Base-by-base conservation (phyloP, 2,113 vertebrate species). In the Psammodynastes pulverulentus region DNA sequence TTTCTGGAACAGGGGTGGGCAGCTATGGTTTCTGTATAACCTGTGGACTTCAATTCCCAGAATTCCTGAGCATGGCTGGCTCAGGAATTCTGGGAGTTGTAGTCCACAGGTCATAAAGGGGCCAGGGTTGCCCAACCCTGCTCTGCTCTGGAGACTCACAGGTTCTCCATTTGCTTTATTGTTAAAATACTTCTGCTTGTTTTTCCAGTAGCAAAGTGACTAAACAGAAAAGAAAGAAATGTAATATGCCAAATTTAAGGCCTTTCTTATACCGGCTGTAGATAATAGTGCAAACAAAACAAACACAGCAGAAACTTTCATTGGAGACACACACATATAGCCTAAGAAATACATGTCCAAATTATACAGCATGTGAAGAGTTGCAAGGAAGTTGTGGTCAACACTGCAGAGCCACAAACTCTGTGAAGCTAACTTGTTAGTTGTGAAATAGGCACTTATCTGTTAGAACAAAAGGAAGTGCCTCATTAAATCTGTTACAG, bases 301-400 rank as follows among this genome's bases (percentile, higher is more conserved):
- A 89, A n/a, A 15, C 29, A 10, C 39, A 24, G 34, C 39, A 58
- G 21, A 85, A 89, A 92, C 15, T 6, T 13, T 24, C 84, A 84
- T 21, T 84, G 87, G 26, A 84, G 24, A 39, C 26, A 51, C 87
- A 51, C 87, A 79, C 1, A 62, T 4, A 8, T 43, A 92, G 19
- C 51, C 51, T 34, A 12, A 43, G 46, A 48, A 67, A 45, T 13
- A 12, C 39, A n/a, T 84, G 62, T 21, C 43, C 29, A 46, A 34
- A 29, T 84, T 89, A 26, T 39, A 45, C 39, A 72, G 58, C 34
- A 9, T 52, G 9, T 21, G n/a, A 9, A 51, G 34, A 72, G 58
- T 49, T 53, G 67, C 4, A 29, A 67, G 67, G 72, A 92, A 92
- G 72, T 79, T 56, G 87, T 84, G 87, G 87, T 92, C 87, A 89